Conservation (phyloP, 2,888 invertebrate species). For the Pyrrhosoma nymphula region DNA sequence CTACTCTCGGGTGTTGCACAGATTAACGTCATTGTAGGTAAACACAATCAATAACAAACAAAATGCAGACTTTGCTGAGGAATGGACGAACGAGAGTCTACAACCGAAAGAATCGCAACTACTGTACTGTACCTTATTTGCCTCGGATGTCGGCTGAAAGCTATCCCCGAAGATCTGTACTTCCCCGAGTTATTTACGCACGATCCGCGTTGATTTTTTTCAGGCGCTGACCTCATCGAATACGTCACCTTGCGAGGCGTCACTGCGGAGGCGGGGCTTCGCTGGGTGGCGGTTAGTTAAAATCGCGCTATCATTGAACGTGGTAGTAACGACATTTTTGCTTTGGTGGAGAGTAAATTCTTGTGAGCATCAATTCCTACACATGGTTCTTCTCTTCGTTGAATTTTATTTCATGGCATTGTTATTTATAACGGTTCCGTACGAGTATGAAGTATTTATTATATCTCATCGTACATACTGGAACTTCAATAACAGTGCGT, state of each 20-base stretch:
- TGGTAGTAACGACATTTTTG: no score
- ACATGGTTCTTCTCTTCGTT: no score
- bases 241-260: not conserved
- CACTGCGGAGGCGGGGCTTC: not conserved
- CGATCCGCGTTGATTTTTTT: not conserved
- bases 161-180: not conserved
- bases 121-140: not conserved
- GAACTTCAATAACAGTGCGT: no score
- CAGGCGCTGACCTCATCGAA: not conserved
- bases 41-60: not conserved
- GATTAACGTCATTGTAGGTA: not conserved
- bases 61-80: not conserved
- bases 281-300: not conserved
- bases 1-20: not conserved
- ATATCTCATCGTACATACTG: no score
- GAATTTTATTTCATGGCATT: no score
- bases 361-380: no score
- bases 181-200: not conserved
- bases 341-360: no score
- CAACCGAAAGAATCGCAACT: not conserved
- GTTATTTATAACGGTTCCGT: no score
- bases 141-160: not conserved
- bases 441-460: no score
- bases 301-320: not conserved
- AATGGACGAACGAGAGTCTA: not conserved